Conservation (phyloP, 2,113 vertebrate species). For the Aepyceros melampus region DNA sequence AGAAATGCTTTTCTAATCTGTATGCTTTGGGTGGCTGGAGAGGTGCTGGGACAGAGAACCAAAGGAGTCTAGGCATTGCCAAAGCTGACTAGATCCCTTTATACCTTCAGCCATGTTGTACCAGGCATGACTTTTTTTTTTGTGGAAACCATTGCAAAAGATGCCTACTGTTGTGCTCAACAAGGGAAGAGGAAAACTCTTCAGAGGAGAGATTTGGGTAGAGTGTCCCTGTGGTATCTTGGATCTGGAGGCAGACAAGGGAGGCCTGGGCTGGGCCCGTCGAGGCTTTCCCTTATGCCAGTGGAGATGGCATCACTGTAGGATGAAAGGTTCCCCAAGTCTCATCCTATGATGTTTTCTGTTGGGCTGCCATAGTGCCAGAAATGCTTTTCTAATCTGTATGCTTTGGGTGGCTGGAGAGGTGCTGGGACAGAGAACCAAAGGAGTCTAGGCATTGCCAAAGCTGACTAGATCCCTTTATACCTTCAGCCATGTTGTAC, state of each 20-base stretch:
- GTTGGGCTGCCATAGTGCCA: neutral
- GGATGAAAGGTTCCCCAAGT: neutral
- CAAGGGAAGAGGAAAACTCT: too few species aligned
- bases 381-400: neutral
- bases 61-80: neutral
- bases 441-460: neutral
- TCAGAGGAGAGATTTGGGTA: constrained; percentile 70
- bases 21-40: neutral
- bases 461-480: neutral
- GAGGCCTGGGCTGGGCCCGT: neutral
- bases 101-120: neutral
- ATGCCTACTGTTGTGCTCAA: constrained; percentile 32
- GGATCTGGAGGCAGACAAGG: neutral
- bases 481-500: neutral
- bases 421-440: neutral
- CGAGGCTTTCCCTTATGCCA: neutral
- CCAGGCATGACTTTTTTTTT: neutral
- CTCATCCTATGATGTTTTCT: neutral
- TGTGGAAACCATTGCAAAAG: too few species aligned
- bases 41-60: neutral
- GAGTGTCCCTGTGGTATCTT: neutral
- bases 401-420: neutral
- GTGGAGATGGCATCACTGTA: neutral
- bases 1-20: neutral
- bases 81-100: neutral